Base-by-base conservation (phyloP, 2,113 vertebrate species). In the Pycnonotus jocosus region DNA sequence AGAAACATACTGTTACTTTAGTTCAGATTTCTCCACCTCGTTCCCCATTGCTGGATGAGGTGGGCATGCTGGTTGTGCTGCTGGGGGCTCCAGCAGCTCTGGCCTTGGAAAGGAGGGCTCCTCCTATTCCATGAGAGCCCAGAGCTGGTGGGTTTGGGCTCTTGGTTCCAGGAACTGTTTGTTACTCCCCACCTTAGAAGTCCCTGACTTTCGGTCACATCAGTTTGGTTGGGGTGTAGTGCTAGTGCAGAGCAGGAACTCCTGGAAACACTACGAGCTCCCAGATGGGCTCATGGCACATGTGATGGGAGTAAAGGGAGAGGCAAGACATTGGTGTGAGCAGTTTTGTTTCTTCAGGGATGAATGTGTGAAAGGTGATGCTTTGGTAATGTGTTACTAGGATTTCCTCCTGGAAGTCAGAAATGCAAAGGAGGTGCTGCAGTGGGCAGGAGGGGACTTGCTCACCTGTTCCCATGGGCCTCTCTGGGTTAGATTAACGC, bases 261-360 rank as follows among this genome's bases (percentile, higher is more conserved):
- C 37, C 11, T 50, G 48, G 27, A 21, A 71, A 28, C 17, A 23
- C 40, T 10, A 35, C 6, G 47, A 50, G 42, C 21, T 86, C 69
- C 37, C 69, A 33, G 11, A 2, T 6, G 33, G 73, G 42, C 12
- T 54, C 37, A 4, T 7, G 57, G 48, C 68, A 45, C 40, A 21
- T 2, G 25, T 35, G 33, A 17, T 5, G 23, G 77, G 40, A 56
- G 53, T 1, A n/a, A 79, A 61, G 42, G 79, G 65, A 62, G 66
- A 56, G 7, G 53, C 28, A 56, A 15, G 71, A 40, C 50, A 38
- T 38, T 22, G 5, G 11, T 58, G 77, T 73, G 7, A 51, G 27
- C 30, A 11, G 65, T 23, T 90, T 73, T 54, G 30, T 56, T 72
- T 73, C 87, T 95, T 91, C 81, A 89, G 84, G 81, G 84, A 61